Conservation (phyloP, 2,797 vertebrate genomes). For the Lithobates pipiens region DNA sequence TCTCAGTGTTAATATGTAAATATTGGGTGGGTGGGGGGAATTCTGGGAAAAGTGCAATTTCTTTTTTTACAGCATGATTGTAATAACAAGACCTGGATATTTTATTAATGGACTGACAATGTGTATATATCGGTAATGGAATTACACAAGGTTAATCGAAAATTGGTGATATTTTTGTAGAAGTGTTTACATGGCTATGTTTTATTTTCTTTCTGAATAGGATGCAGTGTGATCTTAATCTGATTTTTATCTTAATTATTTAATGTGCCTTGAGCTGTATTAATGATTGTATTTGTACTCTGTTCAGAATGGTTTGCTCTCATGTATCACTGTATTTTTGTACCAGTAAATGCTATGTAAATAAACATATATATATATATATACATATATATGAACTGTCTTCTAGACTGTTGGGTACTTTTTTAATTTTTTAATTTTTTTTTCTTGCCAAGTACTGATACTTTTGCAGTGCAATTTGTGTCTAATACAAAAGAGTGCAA, state of each 20-base stretch:
- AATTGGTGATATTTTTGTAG: neutral
- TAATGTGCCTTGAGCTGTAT: conserved; percentile 39
- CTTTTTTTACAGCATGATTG: conserved; percentile 44
- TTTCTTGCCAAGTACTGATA: too few relatives aligned
- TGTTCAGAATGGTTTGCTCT: neutral
- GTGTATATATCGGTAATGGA: neutral
- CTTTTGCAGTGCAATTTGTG: too few relatives aligned
- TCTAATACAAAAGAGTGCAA: too few relatives aligned
- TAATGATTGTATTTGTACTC: neutral
- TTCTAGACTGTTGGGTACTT: too few relatives aligned
- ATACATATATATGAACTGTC: too few relatives aligned
- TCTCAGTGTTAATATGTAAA: conserved; percentile 8
- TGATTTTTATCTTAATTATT: neutral
- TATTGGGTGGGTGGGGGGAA: conserved; percentile 31
- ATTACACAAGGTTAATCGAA: neutral
- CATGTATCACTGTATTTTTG: conserved; percentile 34
- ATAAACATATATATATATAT: too few relatives aligned
- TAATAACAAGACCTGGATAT: conserved; percentile 7
- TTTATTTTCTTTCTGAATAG: neutral
- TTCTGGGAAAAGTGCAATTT: conserved; percentile 64
- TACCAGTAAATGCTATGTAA: conserved; percentile 29
- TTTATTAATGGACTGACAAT: conserved; percentile 1
- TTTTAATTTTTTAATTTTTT: too few relatives aligned
- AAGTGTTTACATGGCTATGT: neutral
- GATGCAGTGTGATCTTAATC: neutral